Base-by-base conservation (phyloP, 2,888 invertebrate genomes). In the Torymus tubicola region DNA sequence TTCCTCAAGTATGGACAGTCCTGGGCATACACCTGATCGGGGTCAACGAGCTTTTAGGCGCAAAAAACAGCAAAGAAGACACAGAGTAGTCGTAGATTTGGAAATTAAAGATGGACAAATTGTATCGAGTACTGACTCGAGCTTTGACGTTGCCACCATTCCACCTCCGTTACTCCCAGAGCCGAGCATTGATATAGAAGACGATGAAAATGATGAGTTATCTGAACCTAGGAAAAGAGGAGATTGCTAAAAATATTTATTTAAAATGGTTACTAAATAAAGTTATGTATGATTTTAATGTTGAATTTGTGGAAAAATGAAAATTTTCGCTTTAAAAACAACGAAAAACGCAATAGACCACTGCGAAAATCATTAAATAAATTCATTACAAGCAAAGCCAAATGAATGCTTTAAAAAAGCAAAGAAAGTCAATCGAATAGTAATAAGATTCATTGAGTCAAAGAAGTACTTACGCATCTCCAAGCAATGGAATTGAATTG, bases 161-260 rank as follows among this genome's bases (percentile, higher is more conserved):
- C 96, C 96, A n/a, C 96, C 96, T 74, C 96, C 96, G 74, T 92
- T 95, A 83, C 93, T 96, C 86, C 93, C 94, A 75, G 95, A 96
- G 58, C 85, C 84, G 16, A 87, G 87, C 42, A 95, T 95, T 87
- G 95, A 96, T 87, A 87, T 88, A 5, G 86, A 87, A 88, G 96
- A 96, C 87, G 88, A 89, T 14, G 87, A 87, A 42, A 84, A 85
- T 58, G 86, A 87, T 21, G 87, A 88, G 73, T 83, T 86, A 77
- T 84, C 86, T 24, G 86, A 86, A 76, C 69, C 83, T 1, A 85
- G 81, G 12, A 73, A 81, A 24, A 79, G 72, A 53, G 42, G 57
- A 63, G 21, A 70, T 24, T n/a, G 50, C 3, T 70, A 77, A 63
- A 73, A 67, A 31, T 2, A 16, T 52, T 13, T 50, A 16, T 50